Evolutionary conservation across 2,113 vertebrate species (phyloP), one percentile per base, ranked within the genome.

Genomic region (Ibidorhyncha struthersii): DNA sequence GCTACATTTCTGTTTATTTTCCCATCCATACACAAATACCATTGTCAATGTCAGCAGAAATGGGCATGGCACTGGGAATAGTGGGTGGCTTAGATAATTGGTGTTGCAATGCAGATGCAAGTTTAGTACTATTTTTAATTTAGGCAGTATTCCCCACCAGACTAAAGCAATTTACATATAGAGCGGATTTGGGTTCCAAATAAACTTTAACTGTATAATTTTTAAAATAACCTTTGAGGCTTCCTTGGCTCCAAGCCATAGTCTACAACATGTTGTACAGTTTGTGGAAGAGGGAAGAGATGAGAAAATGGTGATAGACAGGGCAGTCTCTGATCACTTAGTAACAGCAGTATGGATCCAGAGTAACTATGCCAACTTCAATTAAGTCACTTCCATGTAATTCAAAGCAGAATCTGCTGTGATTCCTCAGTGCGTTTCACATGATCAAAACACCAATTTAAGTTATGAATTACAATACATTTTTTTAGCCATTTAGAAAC

Each of bases 121-220:
- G 30, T 72, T 81, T 8, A 74, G 71, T 71, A 8, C 73, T 90
- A 65, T 92, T 97, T 96, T 92, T 91, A 69, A 72, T 95, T 84
- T 79, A 25, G 61, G 40, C 69, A 76, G 19, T 81, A 47, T 53
- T 86, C 65, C 78, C 43, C 76, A 92, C 38, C 65, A 79, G 81
- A 79, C 78, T 69, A 40, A 92, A 96, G 43, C 34, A 79, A 55
- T 61, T 70, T 45, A 43, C 11, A 14, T 63, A 20, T 66, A 47
- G 45, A 76, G 36, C 16, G 76, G 77, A 89, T 87, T 61, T 67
- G 41, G 50, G 29, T 88, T 79, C 56, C 78, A 96, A 91, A 67
- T 49, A 22, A 89, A 65, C 67, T 77, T 59, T 21, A 71, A 43
- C 61, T 52, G 21, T 80, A 41, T 89, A 25, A 65, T 82, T 92